phyloP scores from a whole-genome alignment of 2,113 vertebrate species.

The Xenotilapia longispinis region DNA sequence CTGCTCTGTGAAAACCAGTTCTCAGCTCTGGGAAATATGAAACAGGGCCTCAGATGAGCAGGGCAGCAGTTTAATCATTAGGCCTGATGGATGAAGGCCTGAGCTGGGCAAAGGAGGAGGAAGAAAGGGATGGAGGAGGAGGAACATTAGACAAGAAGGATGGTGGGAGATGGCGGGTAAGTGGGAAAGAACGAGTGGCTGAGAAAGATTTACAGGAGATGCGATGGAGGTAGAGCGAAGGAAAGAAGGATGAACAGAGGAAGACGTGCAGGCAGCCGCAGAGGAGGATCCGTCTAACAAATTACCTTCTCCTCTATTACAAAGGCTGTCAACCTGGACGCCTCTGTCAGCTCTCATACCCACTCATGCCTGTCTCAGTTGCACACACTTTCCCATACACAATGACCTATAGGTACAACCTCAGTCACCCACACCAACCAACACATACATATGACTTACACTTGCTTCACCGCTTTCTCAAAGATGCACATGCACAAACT shows the following conservation, averaged over 20 bases:
- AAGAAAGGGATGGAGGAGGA: constrained; percentile 12
- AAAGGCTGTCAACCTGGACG: constrained; percentile 73
- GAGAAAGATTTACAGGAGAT: constrained; percentile 49
- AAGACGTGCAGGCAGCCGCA: constrained; percentile 66
- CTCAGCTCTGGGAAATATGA: constrained; percentile 46
- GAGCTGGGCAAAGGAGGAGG: background rate
- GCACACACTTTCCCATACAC: background rate
- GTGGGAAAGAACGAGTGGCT: constrained; percentile 34
- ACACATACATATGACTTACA: background rate
- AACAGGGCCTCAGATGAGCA: constrained; percentile 60
- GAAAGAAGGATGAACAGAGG: constrained; percentile 40
- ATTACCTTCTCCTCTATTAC: constrained; percentile 78
- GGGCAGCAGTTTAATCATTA: constrained; percentile 69
- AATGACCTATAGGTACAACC: background rate
- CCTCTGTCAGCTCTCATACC: constrained; percentile 77
- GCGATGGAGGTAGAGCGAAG: constrained; percentile 5
- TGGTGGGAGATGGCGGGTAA: constrained; percentile 24
- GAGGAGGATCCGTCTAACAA: constrained; percentile 69
- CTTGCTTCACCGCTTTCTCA: constrained; percentile 1
- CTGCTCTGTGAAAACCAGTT: background rate
- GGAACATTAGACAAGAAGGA: constrained; percentile 23
- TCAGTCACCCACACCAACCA: background rate
- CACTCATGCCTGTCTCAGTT: constrained; percentile 45
- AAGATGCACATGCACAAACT: background rate
- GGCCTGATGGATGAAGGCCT: constrained; percentile 77